Percentiles rank a stretch among this genome's conserved stretches.
Conservation (phyloP, 2,888 invertebrate species). For the Nysson spinosus region DNA sequence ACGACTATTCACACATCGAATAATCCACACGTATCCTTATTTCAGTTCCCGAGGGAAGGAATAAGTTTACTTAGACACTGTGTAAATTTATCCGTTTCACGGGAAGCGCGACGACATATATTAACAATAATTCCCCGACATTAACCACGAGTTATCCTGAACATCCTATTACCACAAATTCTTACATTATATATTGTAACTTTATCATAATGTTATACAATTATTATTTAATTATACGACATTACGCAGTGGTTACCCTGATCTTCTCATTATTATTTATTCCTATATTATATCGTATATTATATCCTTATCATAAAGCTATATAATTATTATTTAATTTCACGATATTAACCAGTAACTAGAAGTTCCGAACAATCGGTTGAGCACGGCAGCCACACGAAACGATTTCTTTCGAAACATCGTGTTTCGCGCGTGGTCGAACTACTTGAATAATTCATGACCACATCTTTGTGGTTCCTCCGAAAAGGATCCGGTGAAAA, state of each 20-base stretch:
- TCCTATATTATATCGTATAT: too few relatives aligned
- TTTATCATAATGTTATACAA: too few relatives aligned
- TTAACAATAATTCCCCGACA: background rate
- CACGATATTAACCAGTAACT: too few relatives aligned
- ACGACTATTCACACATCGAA: too few relatives aligned
- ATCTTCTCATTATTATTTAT: too few relatives aligned
- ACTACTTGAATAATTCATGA: constrained; percentile 38
- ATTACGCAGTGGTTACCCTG: constrained; percentile 3
- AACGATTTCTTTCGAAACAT: constrained; percentile 18
- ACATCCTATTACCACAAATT: too few relatives aligned
- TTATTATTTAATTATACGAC: too few relatives aligned
- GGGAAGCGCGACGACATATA: background rate
- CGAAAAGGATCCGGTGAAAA: constrained; percentile 6
- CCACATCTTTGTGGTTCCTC: background rate
- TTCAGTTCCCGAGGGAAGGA: background rate
- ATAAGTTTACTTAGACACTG: background rate
- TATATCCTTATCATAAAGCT: too few relatives aligned
- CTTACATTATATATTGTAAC: too few relatives aligned
- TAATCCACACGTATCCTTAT: too few relatives aligned
- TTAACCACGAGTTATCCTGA: background rate
- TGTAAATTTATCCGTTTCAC: background rate
- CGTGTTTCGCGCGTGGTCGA: constrained; percentile 1
- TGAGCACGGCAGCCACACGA: constrained; percentile 4
- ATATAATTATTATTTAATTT: too few relatives aligned
- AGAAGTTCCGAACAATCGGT: background rate